Evolutionary conservation across 2,888 invertebrate genomes (phyloP), one percentile per base, ranked within the genome.

Genomic region (Morpho helenor): DNA sequence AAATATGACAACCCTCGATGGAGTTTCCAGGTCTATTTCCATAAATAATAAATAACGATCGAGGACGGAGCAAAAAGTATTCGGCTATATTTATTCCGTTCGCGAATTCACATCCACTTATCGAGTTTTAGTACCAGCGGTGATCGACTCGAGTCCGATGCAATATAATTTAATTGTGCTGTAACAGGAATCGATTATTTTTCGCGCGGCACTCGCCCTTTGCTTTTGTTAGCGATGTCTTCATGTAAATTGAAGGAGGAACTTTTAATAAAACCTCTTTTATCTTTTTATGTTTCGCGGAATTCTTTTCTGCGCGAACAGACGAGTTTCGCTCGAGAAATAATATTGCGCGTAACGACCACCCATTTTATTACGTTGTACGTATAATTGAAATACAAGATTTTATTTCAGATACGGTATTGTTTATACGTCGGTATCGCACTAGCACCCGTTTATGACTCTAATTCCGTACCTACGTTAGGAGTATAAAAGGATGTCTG

Each of bases 1-100:
- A 84, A 88, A 87, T 87, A 87, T 85, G 87, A 85, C 87, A 83
- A 83, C 84, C 80, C 77, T 66, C 83, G 80, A 76, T 76, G 82
- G 84, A 84, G 84, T 82, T 82, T 76, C 77, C 84, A 83, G 82
- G 80, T 85, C 83, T 84, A 88, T 88, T 87, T 88, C 87, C 87
- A 88, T 88, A 87, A 88, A 88, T 88, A 88, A 87, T 87, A 87
- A 87, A 87, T 87, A 87, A 86, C 84, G 86, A 84, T 83, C 82
- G 87, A 74, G 81, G 79, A 79, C 81, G 75, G 63, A 76, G 80
- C 82, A 81, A 78, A 84, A 82, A 84, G 84, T 85, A 83, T 80
- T 83, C 79, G 75, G 66, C 70, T 79, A 83, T 85, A 83, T 85
- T 85, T 87, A 86, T 87, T 86, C 81, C 77, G 82, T 80, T 77